A percentile compares a stretch with the other conserved stretches of the same genome.
Conservation (phyloP, 2,113 vertebrate genomes). For the Clarias macrocephalus region DNA sequence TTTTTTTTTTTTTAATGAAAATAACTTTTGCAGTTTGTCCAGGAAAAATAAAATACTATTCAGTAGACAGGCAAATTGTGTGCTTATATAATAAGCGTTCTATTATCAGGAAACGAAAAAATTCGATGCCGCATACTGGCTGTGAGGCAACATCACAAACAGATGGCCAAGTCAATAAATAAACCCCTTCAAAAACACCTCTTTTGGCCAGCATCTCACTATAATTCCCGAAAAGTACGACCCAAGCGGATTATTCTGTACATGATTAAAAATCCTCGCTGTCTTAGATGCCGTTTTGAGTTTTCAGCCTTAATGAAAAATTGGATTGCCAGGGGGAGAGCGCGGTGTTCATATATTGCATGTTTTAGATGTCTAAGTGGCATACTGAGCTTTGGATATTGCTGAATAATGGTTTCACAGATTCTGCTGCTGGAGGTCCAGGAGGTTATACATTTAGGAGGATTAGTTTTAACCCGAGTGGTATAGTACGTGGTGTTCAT, state of each 20-base stretch:
- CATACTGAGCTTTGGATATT: not conserved
- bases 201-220: not conserved
- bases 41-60: not conserved
- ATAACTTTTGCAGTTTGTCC: not conserved
- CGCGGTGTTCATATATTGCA: not conserved
- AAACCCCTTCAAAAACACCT: not conserved
- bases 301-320: not conserved
- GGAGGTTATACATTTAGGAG: not conserved
- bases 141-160: not conserved
- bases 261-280: not conserved
- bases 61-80: not conserved
- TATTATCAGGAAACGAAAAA: not conserved
- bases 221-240: not conserved
- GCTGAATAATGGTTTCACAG: not conserved
- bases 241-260: not conserved
- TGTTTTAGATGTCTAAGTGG: not conserved
- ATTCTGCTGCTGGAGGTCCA: not conserved
- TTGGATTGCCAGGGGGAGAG: not conserved
- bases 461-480: not conserved
- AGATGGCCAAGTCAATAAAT: not conserved
- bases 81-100: not conserved
- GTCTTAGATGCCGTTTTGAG: not conserved
- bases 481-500: not conserved
- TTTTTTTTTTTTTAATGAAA: not conserved
- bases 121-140: not conserved